Evolutionary conservation across 2,888 invertebrate genomes (phyloP), one percentile per base, ranked within the genome.

Genomic region (Gerosis bhagava): DNA sequence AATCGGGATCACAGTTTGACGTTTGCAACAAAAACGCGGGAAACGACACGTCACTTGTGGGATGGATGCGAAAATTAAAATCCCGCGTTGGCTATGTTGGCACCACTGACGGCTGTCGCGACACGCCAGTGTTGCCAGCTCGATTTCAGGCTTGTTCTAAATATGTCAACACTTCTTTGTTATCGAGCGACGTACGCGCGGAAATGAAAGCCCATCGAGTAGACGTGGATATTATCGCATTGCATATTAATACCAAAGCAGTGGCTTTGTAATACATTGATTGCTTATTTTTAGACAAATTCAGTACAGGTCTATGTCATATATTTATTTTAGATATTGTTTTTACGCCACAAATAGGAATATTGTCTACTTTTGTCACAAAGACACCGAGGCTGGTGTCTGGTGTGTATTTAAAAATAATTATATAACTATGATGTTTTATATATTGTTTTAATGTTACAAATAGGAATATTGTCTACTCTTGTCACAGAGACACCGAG

Each of bases 131-230:
- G 61, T 60, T 59, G 61, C 60, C 63, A 59, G 55, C 59, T 83
- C 84, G 84, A 79, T 86, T 88, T 86, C 86, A 87, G 87, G 87
- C 86, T 84, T 84, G 88, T 86, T 88, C 88, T 88, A 88, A 88
- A 88, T 87, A 86, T 84, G 87, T 86, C 88, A 83, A 71, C 81
- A 82, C 70, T 80, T 83, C 87, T 87, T 88, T 87, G 88, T 87
- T 83, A 84, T 83, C 83, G 73, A 59, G 69, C 69, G 80, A 79
- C 84, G 74, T 78, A 76, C 60, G 83, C 75, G 78, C 83, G 88
- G 87, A 88, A 88, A 87, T 87, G 87, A 84, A 87, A 83, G 78
- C 76, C 83, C 81, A 81, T 77, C 78, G 76, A 77, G 74, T 73
- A 75, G 78, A 75, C 77, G 61, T 65, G 63, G 72, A 73, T 67